A percentile compares a stretch with the other conserved stretches of the same genome.
These are phyloP conservation scores for Trigoniulus corallinus DNA, from an alignment of 1,140 invertebrate genomes.

Conservation along the genomic window DNA sequence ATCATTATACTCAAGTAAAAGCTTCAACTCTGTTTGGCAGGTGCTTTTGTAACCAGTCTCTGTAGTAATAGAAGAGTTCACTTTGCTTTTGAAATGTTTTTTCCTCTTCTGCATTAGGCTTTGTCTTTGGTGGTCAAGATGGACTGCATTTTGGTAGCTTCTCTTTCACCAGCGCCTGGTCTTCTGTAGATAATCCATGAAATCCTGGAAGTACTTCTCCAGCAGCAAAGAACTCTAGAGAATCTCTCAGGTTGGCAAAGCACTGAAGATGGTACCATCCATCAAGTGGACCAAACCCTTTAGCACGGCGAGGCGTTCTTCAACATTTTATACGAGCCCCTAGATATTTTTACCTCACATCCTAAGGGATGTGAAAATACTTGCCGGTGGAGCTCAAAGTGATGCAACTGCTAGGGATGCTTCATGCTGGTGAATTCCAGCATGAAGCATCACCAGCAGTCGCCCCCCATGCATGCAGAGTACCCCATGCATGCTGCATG, in stretches of 20 bases:
- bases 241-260: slow-evolving; percentile 58
- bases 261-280: slow-evolving; percentile 87
- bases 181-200: slow-evolving; percentile 49
- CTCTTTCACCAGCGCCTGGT: slow-evolving; percentile 47
- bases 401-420: too few species aligned
- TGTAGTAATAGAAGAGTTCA: slow-evolving; percentile 52
- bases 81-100: slow-evolving; percentile 46
- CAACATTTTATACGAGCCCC: slow-evolving; percentile 59
- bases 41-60: slow-evolving; percentile 35
- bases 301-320: slow-evolving; percentile 64
- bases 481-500: too few species aligned
- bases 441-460: too few species aligned
- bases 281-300: slow-evolving; percentile 43
- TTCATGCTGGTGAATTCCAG: too few species aligned
- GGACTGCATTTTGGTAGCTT: slow-evolving; percentile 41
- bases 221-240: slow-evolving; percentile 53
- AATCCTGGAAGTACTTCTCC: slow-evolving; percentile 65
- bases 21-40: slow-evolving; percentile 37
- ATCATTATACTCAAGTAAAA: slow-evolving; percentile 51
- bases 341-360: slow-evolving; percentile 73
- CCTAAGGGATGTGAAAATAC: too few species aligned
- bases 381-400: too few species aligned
- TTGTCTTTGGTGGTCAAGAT: neutral
- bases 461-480: too few species aligned
- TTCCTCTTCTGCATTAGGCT: slow-evolving; percentile 14